Evolutionary conservation across 2,113 vertebrate genomes (phyloP), one percentile per base, ranked within the genome.

Genomic region (Pterocles orientalis): DNA sequence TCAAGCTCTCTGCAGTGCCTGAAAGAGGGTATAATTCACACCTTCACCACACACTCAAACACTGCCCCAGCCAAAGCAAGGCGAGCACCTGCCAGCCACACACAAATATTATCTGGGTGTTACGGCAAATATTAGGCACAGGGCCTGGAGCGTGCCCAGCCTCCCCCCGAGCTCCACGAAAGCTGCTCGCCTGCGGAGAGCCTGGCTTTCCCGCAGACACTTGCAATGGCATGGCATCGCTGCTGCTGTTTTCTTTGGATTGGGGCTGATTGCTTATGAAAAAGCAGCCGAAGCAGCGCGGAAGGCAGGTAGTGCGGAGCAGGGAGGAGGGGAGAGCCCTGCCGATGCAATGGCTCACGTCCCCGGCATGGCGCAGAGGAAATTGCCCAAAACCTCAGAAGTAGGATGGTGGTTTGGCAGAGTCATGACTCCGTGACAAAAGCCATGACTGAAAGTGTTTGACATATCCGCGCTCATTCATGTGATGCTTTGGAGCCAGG

Each of bases 341-440:
- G 71, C 61, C 29, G 6, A 28, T 4, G 43, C 82, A 48, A 48
- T 56, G 88, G 91, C 90, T 94, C 66, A 23, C n/a, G 34, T 82
- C 62, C 43, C 57, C 23, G 12, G 60, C 48, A 53, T 81, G 76
- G 88, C 19, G 2, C 0, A 2, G 65, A 66, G 28, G 50, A 50
- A 89, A 79, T 47, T 15, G 0, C 71, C 86, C 75, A 84, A 89
- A 93, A 92, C 86, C 92, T 89, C 86, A 91, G 69, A 86, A 71
- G 43, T 6, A 48, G 50, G 77, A 89, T 76, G 66, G 65, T 92
- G 81, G 81, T 95, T 96, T 96, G 92, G 88, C 95, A 94, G 33
- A 81, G 36, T 45, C 25, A 66, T 80, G 92, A 72, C 88, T 95
- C 70, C 23, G 29, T 96, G 92, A 97, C 95, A 97, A 70, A 77